Conservation (phyloP, 2,888 invertebrate species). For the Pheosia tremula region DNA sequence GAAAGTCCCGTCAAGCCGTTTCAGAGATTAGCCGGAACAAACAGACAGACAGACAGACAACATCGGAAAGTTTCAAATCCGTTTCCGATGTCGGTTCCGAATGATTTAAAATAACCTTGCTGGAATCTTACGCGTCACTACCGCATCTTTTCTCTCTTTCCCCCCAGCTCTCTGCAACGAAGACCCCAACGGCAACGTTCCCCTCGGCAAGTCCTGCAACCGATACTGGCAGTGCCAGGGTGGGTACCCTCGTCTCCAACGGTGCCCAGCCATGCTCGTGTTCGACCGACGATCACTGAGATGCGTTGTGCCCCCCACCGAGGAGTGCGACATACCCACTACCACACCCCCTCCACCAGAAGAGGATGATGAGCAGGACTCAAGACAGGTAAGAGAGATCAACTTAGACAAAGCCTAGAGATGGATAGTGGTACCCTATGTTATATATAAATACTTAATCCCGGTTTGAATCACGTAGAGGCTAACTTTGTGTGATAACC, state of each 20-base stretch:
- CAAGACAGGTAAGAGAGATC: conserved; percentile 56
- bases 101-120: too few relatives aligned
- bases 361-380: conserved; percentile 77
- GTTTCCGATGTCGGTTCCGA: too few relatives aligned
- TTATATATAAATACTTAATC: too few relatives aligned
- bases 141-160: neutral
- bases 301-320: conserved; percentile 95
- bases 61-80: too few relatives aligned
- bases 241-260: conserved; percentile 95
- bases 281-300: conserved; percentile 93
- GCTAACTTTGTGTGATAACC: too few relatives aligned
- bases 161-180: conserved; percentile 94
- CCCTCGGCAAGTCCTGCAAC: conserved; percentile 96
- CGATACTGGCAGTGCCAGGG: conserved; percentile 98
- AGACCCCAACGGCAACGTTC: conserved; percentile 95
- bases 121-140: neutral
- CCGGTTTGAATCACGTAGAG: too few relatives aligned
- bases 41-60: too few relatives aligned
- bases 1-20: too few relatives aligned
- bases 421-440: neutral
- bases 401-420: too few relatives aligned
- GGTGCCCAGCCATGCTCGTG: conserved; percentile 96
- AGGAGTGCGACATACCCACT: conserved; percentile 94
- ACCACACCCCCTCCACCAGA: conserved; percentile 87
- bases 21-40: too few relatives aligned